phyloP scores from a whole-genome alignment of 2,888 invertebrate species.

The Molanna angustata region DNA sequence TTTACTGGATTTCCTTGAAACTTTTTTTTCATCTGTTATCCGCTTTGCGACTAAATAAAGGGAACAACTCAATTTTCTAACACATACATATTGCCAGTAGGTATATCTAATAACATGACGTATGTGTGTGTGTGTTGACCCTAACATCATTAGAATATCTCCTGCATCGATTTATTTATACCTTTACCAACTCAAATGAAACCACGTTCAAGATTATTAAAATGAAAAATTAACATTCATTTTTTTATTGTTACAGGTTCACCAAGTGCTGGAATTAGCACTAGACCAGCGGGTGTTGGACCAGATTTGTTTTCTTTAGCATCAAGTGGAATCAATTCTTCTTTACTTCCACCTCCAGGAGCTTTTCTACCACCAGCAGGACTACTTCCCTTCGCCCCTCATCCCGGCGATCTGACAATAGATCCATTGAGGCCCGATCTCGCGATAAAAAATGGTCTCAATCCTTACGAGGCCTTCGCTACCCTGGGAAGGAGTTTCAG shows the following conservation, averaged over 20 bases:
- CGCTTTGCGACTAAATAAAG: too few species aligned
- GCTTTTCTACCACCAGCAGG: constrained; percentile 56
- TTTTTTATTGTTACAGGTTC: constrained; percentile 43
- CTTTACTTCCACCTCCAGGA: constrained; percentile 56
- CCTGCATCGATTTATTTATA: too few species aligned
- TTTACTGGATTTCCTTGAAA: constrained; percentile 14
- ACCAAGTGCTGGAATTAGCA: constrained; percentile 43
- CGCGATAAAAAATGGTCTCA: constrained; percentile 55
- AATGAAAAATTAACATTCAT: background rate
- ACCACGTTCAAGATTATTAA: too few species aligned
- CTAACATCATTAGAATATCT: too few species aligned
- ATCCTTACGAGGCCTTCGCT: constrained; percentile 55
- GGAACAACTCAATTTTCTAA: too few species aligned
- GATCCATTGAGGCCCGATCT: constrained; percentile 51
- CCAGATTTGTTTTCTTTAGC: constrained; percentile 50
- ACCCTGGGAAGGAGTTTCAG: constrained; percentile 42
- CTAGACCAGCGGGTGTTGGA: constrained; percentile 45
- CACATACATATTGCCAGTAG: too few species aligned
- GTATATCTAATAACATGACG: too few species aligned
- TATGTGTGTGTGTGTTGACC: too few species aligned
- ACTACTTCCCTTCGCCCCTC: constrained; percentile 54
- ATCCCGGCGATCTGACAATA: constrained; percentile 52
- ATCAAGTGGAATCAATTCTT: constrained; percentile 47
- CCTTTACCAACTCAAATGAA: too few species aligned
- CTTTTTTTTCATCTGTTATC: constrained; percentile 12